Conservation (phyloP, 2,888 invertebrate species). For the Cyrtodaria siliqua region DNA sequence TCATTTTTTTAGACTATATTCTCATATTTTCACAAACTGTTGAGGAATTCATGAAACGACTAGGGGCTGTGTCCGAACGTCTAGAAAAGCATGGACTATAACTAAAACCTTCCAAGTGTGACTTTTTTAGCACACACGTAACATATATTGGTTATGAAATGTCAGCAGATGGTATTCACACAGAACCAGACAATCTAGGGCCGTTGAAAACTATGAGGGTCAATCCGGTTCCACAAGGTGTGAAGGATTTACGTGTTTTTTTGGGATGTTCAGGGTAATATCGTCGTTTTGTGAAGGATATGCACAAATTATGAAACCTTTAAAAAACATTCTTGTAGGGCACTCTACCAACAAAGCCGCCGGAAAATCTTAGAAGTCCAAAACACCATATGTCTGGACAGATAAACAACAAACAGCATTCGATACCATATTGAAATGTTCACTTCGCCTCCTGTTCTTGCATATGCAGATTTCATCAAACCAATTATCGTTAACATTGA, state of each 20-base stretch:
- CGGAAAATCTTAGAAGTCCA: neutral
- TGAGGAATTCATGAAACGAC: neutral
- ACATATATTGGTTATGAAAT: neutral
- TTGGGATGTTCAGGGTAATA: conserved; percentile 22
- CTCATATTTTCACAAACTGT: neutral
- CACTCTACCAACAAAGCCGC: conserved; percentile 12
- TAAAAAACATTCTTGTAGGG: conserved; percentile 14
- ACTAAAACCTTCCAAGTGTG: neutral
- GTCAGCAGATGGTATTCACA: neutral
- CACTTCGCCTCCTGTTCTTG: conserved; percentile 1
- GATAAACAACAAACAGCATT: neutral
- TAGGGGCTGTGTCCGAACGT: neutral
- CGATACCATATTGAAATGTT: neutral
- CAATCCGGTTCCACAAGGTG: too few species aligned
- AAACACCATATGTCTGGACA: neutral
- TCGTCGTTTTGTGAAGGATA: conserved; percentile 17
- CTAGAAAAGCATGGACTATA: neutral
- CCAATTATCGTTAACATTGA: neutral
- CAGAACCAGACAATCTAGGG: neutral
- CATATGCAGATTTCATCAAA: conserved; percentile 16
- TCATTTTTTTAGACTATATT: too few species aligned
- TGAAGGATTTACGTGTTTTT: conserved; percentile 4
- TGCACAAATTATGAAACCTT: conserved; percentile 10
- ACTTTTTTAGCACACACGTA: neutral
- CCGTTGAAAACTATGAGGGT: neutral